Evolutionary conservation across 2,888 invertebrate species (phyloP).

Genomic region (Drosophila anomelani): DNA sequence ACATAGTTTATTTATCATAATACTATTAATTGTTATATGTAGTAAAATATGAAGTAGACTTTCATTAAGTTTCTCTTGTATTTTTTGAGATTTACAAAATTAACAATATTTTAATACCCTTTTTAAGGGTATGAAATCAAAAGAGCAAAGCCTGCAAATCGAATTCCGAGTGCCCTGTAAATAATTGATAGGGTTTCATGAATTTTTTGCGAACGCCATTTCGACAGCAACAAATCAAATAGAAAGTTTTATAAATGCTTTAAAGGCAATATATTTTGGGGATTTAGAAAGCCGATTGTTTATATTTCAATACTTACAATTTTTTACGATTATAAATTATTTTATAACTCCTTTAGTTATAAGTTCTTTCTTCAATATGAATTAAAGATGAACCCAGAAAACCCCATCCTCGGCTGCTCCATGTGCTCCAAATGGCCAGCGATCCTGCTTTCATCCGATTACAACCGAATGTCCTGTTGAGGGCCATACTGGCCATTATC

Average conservation of each 20-base stretch:
- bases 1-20: no score
- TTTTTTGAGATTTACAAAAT: no score
- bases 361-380: not conserved
- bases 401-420: not conserved
- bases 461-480: conserved; percentile 8
- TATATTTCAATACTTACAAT: no score
- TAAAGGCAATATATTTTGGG: not conserved
- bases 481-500: conserved; percentile 16
- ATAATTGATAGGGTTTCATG: conserved; percentile 7
- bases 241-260: not conserved
- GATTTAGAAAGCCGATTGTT: not conserved
- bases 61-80: no score
- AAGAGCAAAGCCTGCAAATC: not conserved
- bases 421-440: not conserved
- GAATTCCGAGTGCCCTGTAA: conserved; percentile 16
- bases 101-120: no score
- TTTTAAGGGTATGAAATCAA: not conserved
- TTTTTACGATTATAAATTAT: no score
- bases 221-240: not conserved
- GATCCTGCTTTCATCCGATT: not conserved
- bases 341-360: not conserved
- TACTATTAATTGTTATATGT: no score
- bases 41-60: no score
- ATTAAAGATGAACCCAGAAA: not conserved
- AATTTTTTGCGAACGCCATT: not conserved